phyloP scores from a whole-genome alignment of 2,113 vertebrate genomes.

The Spilogale gracilis region DNA sequence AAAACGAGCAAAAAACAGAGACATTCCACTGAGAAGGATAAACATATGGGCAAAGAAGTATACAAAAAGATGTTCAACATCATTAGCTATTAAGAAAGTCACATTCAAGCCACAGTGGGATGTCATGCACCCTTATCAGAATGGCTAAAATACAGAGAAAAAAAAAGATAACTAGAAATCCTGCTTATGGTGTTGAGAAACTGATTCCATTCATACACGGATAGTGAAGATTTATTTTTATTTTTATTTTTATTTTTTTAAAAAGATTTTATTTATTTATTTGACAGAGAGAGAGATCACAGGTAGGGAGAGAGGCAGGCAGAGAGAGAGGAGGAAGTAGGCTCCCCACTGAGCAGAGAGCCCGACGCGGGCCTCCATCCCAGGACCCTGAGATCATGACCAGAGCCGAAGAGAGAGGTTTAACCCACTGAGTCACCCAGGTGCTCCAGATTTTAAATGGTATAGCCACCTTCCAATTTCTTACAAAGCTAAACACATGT shows the following conservation, averaged over 20 bases:
- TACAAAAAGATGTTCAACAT: background rate
- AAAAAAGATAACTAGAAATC: background rate
- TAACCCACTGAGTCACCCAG: no score
- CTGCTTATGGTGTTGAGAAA: background rate
- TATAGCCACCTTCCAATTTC: background rate
- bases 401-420: no score
- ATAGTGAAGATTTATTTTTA: background rate
- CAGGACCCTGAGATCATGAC: no score
- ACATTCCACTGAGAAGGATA: constrained; percentile 3
- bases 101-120: background rate
- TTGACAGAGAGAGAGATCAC: no score
- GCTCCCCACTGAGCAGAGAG: no score
- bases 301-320: no score
- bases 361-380: no score
- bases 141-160: background rate
- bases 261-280: no score
- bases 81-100: background rate
- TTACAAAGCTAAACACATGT: background rate
- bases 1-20: constrained; percentile 27
- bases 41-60: background rate
- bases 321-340: no score
- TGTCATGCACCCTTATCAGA: background rate
- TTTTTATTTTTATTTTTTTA: no score
- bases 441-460: background rate
- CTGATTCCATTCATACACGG: background rate